Evolutionary conservation across 2,113 vertebrate species (phyloP).

Genomic region (Argyrosomus japonicus): DNA sequence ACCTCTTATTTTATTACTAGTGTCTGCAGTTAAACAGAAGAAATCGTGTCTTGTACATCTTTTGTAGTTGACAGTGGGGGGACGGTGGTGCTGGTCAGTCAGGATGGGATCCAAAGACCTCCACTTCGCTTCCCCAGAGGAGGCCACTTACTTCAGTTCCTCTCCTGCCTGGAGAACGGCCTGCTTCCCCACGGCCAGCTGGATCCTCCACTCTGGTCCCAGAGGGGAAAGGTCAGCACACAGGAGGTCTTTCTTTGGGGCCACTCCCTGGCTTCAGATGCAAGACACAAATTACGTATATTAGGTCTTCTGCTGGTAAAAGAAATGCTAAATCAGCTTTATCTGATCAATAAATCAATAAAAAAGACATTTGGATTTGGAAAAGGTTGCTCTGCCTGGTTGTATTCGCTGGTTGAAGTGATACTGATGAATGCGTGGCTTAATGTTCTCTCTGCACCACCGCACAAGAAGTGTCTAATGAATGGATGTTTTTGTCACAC

Average conservation of each 20-base stretch:
- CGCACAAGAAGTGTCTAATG: slow-evolving; percentile 33
- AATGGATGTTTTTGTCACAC: slow-evolving; percentile 41
- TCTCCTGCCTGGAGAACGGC: slow-evolving; percentile 97
- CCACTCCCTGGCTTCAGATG: not conserved
- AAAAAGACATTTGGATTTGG: slow-evolving; percentile 15
- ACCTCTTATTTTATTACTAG: not conserved
- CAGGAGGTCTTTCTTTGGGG: not conserved
- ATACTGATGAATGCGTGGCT: slow-evolving; percentile 32
- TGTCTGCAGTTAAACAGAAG: not conserved
- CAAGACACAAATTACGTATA: not conserved
- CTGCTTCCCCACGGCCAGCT: slow-evolving; percentile 96
- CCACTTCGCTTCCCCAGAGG: slow-evolving; percentile 94
- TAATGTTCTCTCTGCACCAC: slow-evolving; percentile 20
- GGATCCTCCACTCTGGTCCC: slow-evolving; percentile 97
- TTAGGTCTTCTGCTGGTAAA: not conserved
- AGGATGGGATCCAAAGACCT: slow-evolving; percentile 97
- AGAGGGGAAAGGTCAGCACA: slow-evolving; percentile 93
- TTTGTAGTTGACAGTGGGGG: slow-evolving; percentile 95
- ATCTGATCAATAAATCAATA: slow-evolving; percentile 66
- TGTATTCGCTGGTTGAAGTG: slow-evolving; percentile 4
- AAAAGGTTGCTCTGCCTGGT: slow-evolving; percentile 1
- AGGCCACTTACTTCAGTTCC: slow-evolving; percentile 96
- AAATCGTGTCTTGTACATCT: not conserved
- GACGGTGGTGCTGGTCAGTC: slow-evolving; percentile 96
- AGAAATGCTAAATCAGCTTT: not conserved